Evolutionary conservation across 2,888 invertebrate species (phyloP).

Genomic region (Uropetala carovei): DNA sequence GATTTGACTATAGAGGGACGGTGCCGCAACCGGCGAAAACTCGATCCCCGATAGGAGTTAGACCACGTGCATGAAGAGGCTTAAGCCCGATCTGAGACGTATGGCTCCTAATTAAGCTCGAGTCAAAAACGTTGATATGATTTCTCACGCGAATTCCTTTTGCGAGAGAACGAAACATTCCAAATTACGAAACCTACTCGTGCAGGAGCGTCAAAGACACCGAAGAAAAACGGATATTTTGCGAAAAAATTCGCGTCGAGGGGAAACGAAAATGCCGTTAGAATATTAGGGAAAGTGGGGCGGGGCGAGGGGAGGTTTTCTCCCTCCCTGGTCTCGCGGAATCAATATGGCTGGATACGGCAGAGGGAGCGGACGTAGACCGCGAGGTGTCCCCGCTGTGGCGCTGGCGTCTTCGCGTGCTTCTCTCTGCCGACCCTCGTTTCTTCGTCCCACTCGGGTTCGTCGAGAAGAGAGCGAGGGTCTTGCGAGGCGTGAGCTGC

Average conservation of each 20-base stretch:
- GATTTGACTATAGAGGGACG: conserved; percentile 35
- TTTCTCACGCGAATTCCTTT: too few relatives aligned
- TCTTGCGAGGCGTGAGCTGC: background rate
- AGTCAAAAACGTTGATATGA: background rate
- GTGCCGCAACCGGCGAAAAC: conserved; percentile 25
- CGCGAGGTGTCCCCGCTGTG: conserved; percentile 20
- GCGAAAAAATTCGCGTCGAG: background rate
- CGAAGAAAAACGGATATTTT: background rate
- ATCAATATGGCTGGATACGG: conserved; percentile 63
- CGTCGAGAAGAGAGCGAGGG: background rate
- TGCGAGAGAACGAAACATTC: too few relatives aligned
- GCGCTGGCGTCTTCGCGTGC: conserved; percentile 44
- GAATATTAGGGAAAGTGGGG: background rate
- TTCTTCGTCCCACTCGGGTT: background rate
- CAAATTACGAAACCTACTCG: too few relatives aligned
- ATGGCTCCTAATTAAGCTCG: background rate
- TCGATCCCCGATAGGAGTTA: background rate
- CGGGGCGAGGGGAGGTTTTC: background rate
- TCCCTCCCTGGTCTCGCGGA: conserved; percentile 31
- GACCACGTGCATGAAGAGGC: background rate
- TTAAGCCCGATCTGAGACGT: background rate
- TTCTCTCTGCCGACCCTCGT: background rate
- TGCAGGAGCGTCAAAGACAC: too few relatives aligned
- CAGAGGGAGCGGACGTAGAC: conserved; percentile 48
- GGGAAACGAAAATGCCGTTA: background rate